Base-by-base conservation (phyloP, 1,140 invertebrate genomes). In the Drosophila chauvacae region DNA sequence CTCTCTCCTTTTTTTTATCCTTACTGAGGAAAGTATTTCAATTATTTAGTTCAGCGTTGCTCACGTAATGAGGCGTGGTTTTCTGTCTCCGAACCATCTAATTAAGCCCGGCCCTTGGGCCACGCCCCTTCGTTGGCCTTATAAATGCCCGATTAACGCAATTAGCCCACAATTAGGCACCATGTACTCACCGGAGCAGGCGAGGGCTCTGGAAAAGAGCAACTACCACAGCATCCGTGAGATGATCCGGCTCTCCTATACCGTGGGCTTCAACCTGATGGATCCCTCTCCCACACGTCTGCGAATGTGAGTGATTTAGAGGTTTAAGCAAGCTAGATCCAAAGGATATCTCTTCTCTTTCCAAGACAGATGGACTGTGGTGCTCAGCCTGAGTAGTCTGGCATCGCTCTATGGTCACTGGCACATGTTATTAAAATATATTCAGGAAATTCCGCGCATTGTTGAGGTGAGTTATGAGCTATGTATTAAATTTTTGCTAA, bases 391-490 rank as follows among this genome's bases (percentile, higher is more conserved):
- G 13, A 60, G 60, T 16, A 79, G 83, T 7, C 9, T 75, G 23
- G 53, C 76, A 2, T 91, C 90, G 4, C 74, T 88, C 3, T 91
- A 91, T 56, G 90, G 80, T 7, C 90, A 91, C 39, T 90, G 62
- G 68, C 59, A 78, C n/a, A 79, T 87, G 47, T 50, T 91, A 4
- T 23, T 64, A 7, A 53, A 51, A 23, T 73, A 88, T 23, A 56
- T 84, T 7, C 48, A 75, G 3, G 81, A 91, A 30, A 77, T 91
- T 14, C 83, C 90, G 3, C 58, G 58, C 4, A 70, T 86, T 33
- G 61, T 73, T 1, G 83, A 86, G 71, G 82, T 86, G 18, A 28
- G 42, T 42, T 7, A 3, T 7, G 1, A 11, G 23, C 9, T 20
- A 28, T 1, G 6, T 23, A 56, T 26, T 23, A 26, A 5, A 14